Evolutionary conservation across 1,140 invertebrate genomes (phyloP), one percentile per base, ranked within the genome.

Genomic region (Zaprionus camerounensis): DNA sequence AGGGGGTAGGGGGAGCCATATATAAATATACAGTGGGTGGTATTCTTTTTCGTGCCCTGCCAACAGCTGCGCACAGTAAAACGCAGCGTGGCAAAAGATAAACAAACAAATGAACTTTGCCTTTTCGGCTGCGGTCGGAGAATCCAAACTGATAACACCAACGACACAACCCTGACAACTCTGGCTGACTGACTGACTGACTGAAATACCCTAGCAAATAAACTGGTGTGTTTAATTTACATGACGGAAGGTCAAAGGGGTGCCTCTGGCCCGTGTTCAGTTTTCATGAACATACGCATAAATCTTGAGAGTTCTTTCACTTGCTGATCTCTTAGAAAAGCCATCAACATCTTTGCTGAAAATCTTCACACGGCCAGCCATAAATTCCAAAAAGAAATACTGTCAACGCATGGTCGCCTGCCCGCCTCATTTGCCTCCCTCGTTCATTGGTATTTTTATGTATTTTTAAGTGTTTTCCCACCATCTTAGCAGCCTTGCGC

Each of bases 361-460:
- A 82, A 72, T 79, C 74, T 79, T 79, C 76, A 71, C 55, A 57
- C 69, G 59, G 38, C 36, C 28, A 51, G 74, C 70, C 68, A 86
- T 87, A 82, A 86, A 82, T 64, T 80, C 76, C 69, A 61, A 53
- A 67, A 64, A 66, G 55, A 75, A 71, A 34, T 62, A 63, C 57
- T 36, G 34, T 46, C 38, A 34, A 36, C 38, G 38, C 38, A n/a
- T 41, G 38, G 38, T 41, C n/a, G 55, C 31, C 34, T 56, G 12
- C 17, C 20, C 26, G 38, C 12, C 66, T 38, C 62, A 15, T n/a
- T 28, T 5, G 41, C 49, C 9, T 20, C 57, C 56, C 64, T 31
- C 15, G 66, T 70, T 49, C 76, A 83, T 84, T 88, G 84, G 84
- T 81, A 88, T 88, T 88, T 88, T 88, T 88, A 88, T 88, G 84